Evolutionary conservation across 2,888 invertebrate species (phyloP).

Genomic region (Altica lythri): DNA sequence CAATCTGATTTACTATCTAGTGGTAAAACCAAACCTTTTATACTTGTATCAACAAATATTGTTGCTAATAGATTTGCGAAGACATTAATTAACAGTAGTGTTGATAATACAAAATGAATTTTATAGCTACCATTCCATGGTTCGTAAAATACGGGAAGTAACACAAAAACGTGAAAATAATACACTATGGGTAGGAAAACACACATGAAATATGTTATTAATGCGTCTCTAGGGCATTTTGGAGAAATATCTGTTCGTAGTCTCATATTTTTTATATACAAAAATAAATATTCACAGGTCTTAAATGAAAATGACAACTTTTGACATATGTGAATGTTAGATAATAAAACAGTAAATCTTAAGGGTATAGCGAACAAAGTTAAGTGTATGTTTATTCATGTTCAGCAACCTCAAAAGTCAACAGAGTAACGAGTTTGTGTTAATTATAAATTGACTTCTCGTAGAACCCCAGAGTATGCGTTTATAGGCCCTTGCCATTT

Average conservation of each 20-base stretch:
- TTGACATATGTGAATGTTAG: no score
- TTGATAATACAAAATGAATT: slow-evolving; percentile 66
- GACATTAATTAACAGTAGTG: slow-evolving; percentile 76
- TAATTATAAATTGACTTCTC: no score
- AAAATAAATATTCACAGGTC: no score
- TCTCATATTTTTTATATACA: slow-evolving; percentile 44
- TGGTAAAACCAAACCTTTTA: slow-evolving; percentile 64
- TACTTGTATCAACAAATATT: slow-evolving; percentile 77
- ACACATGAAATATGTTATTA: slow-evolving; percentile 54
- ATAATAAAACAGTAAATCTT: no score
- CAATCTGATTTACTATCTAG: slow-evolving; percentile 63
- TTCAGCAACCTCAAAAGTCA: no score
- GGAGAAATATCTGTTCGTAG: slow-evolving; percentile 50
- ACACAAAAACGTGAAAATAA: slow-evolving; percentile 77
- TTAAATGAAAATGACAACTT: no score
- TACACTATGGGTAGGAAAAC: slow-evolving; percentile 68
- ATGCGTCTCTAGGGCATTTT: slow-evolving; percentile 49
- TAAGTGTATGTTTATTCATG: no score
- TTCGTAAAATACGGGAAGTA: slow-evolving; percentile 70
- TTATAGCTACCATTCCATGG: slow-evolving; percentile 61
- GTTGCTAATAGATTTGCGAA: slow-evolving; percentile 77
- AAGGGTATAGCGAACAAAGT: no score
- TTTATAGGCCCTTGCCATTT: no score
- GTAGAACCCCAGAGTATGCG: no score
- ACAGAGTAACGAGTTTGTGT: no score